Percentiles rank a stretch among this genome's conserved stretches.
These are phyloP conservation scores for Dasysyrphus tricinctus DNA, from an alignment of 2,888 invertebrate species.

Conservation along the genomic window DNA sequence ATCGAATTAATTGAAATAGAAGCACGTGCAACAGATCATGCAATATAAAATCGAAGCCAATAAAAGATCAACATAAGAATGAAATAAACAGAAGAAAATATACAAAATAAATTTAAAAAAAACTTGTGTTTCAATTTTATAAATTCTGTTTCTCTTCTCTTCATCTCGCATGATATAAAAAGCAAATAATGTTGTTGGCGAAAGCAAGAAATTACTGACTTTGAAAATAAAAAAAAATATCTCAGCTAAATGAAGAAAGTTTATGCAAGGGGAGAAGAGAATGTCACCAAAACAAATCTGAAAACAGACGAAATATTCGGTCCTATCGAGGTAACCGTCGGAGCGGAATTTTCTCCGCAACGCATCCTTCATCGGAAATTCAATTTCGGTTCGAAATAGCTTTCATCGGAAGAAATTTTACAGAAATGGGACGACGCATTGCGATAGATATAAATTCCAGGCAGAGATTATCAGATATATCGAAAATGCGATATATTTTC, in stretches of 20 bases:
- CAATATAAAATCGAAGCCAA: slow-evolving; percentile 50
- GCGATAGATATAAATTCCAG: too few species aligned
- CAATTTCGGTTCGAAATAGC: too few species aligned
- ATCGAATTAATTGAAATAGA: slow-evolving; percentile 43
- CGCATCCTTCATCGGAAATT: too few species aligned
- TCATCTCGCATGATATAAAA: slow-evolving; percentile 29
- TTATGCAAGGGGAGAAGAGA: not conserved
- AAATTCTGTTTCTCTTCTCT: not conserved
- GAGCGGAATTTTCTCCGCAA: too few species aligned
- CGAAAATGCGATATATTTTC: too few species aligned
- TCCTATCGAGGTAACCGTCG: too few species aligned
- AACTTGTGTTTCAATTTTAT: too few species aligned
- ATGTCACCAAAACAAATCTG: not conserved
- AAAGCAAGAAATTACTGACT: not conserved
- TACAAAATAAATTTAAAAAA: not conserved
- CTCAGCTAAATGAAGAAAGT: not conserved
- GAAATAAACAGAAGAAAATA: not conserved
- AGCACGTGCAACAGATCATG: slow-evolving; percentile 67
- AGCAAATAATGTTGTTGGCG: not conserved
- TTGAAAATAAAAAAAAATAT: slow-evolving; percentile 16
- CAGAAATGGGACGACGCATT: too few species aligned
- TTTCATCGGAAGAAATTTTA: too few species aligned
- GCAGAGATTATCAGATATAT: too few species aligned
- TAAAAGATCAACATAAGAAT: slow-evolving; percentile 25
- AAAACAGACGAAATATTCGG: not conserved